phyloP scores from a whole-genome alignment of 2,888 invertebrate genomes.

The Phrixothrix hirtus region DNA sequence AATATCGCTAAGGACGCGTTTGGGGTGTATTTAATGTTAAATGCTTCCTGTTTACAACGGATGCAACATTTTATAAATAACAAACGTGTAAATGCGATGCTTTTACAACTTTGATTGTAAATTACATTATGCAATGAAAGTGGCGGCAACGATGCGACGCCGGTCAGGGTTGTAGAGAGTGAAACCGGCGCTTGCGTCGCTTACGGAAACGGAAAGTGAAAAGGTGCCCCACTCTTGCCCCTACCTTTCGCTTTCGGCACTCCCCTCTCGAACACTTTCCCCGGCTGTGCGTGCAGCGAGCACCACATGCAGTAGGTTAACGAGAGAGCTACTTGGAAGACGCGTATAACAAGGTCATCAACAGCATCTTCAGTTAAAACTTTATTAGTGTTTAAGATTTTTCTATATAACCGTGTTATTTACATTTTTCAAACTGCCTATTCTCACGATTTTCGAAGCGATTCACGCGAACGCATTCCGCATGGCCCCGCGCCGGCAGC shows the following conservation, averaged over 20 bases:
- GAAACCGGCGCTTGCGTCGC: slow-evolving; percentile 53
- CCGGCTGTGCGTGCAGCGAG: slow-evolving; percentile 60
- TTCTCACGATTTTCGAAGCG: slow-evolving; percentile 7
- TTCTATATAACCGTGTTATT: no score
- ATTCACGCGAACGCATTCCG: slow-evolving; percentile 18
- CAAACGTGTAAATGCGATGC: no score
- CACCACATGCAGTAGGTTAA: slow-evolving; percentile 62
- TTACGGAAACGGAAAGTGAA: slow-evolving; percentile 57
- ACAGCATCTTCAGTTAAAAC: slow-evolving; percentile 18
- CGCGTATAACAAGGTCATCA: slow-evolving; percentile 46
- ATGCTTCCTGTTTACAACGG: no score
- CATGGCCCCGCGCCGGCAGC: slow-evolving; percentile 62
- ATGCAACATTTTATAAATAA: no score
- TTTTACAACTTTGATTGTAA: slow-evolving; percentile 4
- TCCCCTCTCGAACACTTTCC: slow-evolving; percentile 52
- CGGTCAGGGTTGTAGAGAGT: slow-evolving; percentile 55
- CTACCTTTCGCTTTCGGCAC: slow-evolving; percentile 72
- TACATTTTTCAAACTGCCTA: slow-evolving; percentile 9
- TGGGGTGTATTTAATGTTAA: no score
- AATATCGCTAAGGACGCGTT: no score
- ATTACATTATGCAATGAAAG: slow-evolving; percentile 21
- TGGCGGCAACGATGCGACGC: slow-evolving; percentile 38
- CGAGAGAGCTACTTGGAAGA: slow-evolving; percentile 57
- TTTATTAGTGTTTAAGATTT: no score
- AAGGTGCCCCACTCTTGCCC: slow-evolving; percentile 63